These are phyloP conservation scores for Gymnopithys bicolor DNA, from an alignment of 2,797 vertebrate genomes.

Conservation along the genomic window DNA sequence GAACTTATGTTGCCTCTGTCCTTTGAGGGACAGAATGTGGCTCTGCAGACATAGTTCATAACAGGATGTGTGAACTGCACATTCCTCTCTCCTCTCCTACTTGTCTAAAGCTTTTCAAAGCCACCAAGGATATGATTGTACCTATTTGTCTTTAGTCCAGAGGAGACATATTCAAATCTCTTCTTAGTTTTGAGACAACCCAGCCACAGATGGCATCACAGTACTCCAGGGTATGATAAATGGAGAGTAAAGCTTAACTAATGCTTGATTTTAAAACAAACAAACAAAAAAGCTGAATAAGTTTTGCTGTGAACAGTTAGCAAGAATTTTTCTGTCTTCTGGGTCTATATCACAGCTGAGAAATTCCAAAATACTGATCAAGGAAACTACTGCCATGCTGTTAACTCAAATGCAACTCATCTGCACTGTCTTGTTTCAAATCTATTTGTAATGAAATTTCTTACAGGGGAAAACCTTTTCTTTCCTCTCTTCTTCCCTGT, in stretches of 20 bases:
- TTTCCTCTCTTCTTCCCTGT: background rate
- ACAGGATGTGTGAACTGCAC: background rate
- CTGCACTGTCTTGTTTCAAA: background rate
- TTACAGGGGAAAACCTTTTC: slow-evolving; percentile 32
- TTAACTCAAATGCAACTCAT: background rate
- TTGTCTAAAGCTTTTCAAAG: background rate
- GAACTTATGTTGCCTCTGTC: background rate
- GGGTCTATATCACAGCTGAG: background rate
- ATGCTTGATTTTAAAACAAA: background rate
- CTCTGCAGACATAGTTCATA: background rate
- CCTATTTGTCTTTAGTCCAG: background rate
- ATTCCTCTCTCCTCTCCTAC: background rate
- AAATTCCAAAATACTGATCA: background rate
- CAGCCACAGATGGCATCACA: background rate
- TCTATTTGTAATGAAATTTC: slow-evolving; percentile 33
- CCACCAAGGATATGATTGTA: background rate
- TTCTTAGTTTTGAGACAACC: background rate
- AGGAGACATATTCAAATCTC: background rate
- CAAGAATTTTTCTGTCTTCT: background rate
- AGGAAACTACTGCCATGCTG: background rate
- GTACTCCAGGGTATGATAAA: background rate
- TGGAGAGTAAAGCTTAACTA: background rate
- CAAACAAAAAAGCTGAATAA: accelerated
- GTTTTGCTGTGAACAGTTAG: background rate
- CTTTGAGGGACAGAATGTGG: background rate